Base-by-base conservation (phyloP, 2,797 vertebrate genomes). In the Tapirus indicus region DNA sequence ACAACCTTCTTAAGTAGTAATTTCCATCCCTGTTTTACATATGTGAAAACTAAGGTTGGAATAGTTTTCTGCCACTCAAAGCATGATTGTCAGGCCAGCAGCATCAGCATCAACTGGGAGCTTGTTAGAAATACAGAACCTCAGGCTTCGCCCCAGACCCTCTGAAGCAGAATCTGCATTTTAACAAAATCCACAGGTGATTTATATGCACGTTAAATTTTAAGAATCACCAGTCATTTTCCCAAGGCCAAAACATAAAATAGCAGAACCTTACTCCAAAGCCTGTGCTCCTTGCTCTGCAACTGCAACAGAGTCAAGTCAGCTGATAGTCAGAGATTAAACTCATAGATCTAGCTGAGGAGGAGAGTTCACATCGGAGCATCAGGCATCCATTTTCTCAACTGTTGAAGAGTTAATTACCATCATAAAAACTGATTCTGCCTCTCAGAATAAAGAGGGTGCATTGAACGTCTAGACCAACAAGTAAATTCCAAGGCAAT, bases 401-500 rank as follows among this genome's bases (percentile, higher is more conserved):
- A 27, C 72, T 64, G 32, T 41, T 77, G n/a, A 77, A 74, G 78
- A 82, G 6, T 62, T 90, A 68, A 97, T 75, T 85, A 56, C 25
- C 87, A 68, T 88, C 72, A 74, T 91, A 91, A 94, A 92, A 95
- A 71, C 5, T n/a, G 41, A 91, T 44, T 79, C 54, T 64, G n/a
- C 86, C 52, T 74, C 68, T 94, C 83, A 82, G 68, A 88, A 88
- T 74, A 87, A 92, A 85, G 20, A 77, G 68, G 12, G 44, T 38
- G 14, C 38, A 92, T 87, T 90, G 85, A 95, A 89, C 4, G 11
- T 9, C 29, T 41, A 87, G 44, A 90, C 92, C 52, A 89, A 72
- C 52, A 94, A 96, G 91, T 69, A 94, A 88, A 87, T 95, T 64
- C 75, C 56, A 94, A 89, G 58, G 25, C 38, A 97, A 89, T 93